A percentile compares a stretch with the other conserved stretches of the same genome.
phyloP scores from a whole-genome alignment of 2,113 vertebrate genomes.

The Tachuris rubrigastra region DNA sequence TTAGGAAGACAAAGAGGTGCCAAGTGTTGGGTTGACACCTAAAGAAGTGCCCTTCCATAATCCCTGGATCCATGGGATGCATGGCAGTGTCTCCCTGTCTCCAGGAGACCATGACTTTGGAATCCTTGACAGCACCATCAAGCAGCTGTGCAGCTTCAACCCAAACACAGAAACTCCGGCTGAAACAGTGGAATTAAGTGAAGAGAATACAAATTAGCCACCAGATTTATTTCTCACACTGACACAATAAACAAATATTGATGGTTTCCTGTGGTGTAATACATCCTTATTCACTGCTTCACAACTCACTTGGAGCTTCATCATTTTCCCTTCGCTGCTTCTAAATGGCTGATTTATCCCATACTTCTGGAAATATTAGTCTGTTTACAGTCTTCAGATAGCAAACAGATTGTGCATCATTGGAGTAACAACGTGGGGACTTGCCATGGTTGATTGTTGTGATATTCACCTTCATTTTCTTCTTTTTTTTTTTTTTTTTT shows the following conservation, averaged over 20 bases:
- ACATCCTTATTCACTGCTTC: slow-evolving; percentile 70
- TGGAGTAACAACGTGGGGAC: background rate
- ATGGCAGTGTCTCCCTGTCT: background rate
- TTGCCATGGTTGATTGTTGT: background rate
- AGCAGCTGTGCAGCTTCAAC: slow-evolving; percentile 53
- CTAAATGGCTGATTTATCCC: slow-evolving; percentile 71
- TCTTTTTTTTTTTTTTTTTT: background rate
- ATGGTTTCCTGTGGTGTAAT: slow-evolving; percentile 71
- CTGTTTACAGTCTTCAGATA: slow-evolving; percentile 59
- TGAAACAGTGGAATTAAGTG: slow-evolving; percentile 56
- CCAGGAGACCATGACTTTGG: slow-evolving; percentile 50
- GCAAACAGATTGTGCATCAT: slow-evolving; percentile 57
- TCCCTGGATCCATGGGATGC: background rate
- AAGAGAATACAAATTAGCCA: slow-evolving; percentile 73
- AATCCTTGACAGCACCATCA: slow-evolving; percentile 38
- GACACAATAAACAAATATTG: slow-evolving; percentile 77
- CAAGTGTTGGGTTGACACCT: background rate
- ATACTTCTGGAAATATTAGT: slow-evolving; percentile 58
- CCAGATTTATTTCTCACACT: slow-evolving; percentile 68
- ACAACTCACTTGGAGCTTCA: slow-evolving; percentile 58
- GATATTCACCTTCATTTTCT: slow-evolving; percentile 34
- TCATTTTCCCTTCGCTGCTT: slow-evolving; percentile 66
- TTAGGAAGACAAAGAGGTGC: background rate
- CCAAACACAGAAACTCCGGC: slow-evolving; percentile 8
- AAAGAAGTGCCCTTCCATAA: background rate